Conservation (phyloP, 2,113 vertebrate genomes). For the Hyaena hyaena region DNA sequence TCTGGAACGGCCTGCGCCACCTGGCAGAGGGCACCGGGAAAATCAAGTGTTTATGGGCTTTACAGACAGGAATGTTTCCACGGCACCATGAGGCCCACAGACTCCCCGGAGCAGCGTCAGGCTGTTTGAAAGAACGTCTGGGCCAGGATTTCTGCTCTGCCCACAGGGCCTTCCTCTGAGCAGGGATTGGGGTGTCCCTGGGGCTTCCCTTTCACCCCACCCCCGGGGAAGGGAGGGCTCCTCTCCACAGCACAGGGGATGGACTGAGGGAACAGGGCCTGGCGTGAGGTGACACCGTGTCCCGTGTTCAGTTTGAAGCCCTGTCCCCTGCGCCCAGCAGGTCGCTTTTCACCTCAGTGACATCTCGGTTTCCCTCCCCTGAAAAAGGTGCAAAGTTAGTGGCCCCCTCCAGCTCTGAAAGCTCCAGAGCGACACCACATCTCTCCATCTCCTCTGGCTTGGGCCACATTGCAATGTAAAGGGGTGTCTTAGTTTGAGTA, state of each 20-base stretch:
- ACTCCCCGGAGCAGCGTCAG: background rate
- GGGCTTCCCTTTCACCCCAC: background rate
- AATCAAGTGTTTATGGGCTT: background rate
- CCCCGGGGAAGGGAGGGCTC: background rate
- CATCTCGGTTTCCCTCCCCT: background rate
- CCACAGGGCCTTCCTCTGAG: background rate
- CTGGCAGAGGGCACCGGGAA: slow-evolving; percentile 36
- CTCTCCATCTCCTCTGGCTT: fast-evolving
- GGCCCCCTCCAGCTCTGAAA: background rate
- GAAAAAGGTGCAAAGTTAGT: background rate
- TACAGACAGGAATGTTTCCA: background rate
- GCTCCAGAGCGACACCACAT: background rate
- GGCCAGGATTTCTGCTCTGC: background rate
- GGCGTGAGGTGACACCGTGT: background rate
- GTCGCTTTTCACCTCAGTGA: background rate
- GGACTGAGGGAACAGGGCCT: background rate
- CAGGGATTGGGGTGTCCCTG: too few species aligned
- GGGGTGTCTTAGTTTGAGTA: background rate
- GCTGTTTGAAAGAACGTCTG: background rate
- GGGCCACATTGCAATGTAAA: fast-evolving
- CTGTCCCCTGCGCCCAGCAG: background rate
- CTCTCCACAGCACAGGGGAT: background rate
- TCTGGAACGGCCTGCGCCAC: background rate
- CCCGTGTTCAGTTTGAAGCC: fast-evolving
- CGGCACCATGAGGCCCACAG: background rate